Percentiles rank a stretch among this genome's conserved stretches.
phyloP scores from a whole-genome alignment of 2,888 invertebrate species.

The Nipponacmea schrenckii region DNA sequence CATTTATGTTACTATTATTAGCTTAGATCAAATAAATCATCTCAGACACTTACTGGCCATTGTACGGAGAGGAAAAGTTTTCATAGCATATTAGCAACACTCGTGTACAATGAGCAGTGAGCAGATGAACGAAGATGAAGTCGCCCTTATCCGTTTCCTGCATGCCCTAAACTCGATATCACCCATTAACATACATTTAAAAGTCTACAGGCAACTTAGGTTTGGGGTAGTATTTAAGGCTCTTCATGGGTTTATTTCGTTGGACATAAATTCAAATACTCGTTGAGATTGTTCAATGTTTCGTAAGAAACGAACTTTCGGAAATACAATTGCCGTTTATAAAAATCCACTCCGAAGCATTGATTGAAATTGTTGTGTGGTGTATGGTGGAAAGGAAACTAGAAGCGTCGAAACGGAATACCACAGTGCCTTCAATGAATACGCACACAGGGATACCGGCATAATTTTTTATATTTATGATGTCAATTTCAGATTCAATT shows the following conservation, averaged over 20 bases:
- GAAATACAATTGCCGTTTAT: background rate
- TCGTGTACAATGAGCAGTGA: background rate
- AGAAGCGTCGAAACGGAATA: background rate
- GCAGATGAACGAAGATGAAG: background rate
- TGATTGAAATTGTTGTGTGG: no score
- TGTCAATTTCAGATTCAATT: no score
- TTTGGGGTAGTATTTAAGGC: slow-evolving; percentile 9
- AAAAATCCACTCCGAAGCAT: no score
- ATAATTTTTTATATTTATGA: background rate
- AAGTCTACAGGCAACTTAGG: slow-evolving; percentile 7
- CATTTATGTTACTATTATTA: background rate
- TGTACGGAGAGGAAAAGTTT: background rate
- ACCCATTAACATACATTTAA: background rate
- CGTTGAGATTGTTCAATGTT: background rate
- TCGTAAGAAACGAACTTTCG: background rate
- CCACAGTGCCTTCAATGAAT: background rate
- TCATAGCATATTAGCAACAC: background rate
- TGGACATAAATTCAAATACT: background rate
- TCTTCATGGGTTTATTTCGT: background rate
- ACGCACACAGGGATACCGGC: slow-evolving; percentile 1
- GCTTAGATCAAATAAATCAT: background rate
- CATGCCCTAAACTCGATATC: background rate
- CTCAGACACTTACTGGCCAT: background rate
- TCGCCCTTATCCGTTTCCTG: background rate
- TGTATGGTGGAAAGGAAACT: no score